Percentiles rank a stretch among this genome's conserved stretches.
phyloP scores from a whole-genome alignment of 1,140 invertebrate species.

The Papilio machaon region DNA sequence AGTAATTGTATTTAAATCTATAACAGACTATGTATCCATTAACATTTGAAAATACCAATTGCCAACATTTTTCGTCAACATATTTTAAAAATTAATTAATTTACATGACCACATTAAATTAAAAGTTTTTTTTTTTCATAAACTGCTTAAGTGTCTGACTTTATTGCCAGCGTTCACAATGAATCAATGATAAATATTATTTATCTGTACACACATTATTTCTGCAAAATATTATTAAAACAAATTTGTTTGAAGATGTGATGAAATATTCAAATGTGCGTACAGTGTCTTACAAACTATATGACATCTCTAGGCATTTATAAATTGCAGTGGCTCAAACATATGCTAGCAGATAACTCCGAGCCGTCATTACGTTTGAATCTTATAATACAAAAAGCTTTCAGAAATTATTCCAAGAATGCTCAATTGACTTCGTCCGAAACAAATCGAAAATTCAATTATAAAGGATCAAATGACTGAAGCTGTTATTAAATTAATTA shows the following conservation, averaged over 20 bases:
- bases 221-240: no score
- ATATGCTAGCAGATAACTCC: not conserved
- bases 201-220: no score
- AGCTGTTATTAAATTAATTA: slow-evolving; percentile 14
- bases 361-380: not conserved
- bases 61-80: not conserved
- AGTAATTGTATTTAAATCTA: not conserved
- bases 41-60: not conserved
- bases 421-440: not conserved
- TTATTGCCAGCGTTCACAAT: no score
- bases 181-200: no score
- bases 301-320: not conserved
- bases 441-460: slow-evolving; percentile 20
- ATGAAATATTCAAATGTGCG: not conserved
- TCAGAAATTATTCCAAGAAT: not conserved
- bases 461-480: slow-evolving; percentile 9
- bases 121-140: no score
- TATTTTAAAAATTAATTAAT: not conserved
- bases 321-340: no score
- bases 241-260: no score
- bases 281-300: not conserved
- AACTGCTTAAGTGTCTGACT: no score
- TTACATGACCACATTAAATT: no score
- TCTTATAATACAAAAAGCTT: slow-evolving; percentile 8
- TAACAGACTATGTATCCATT: not conserved